Conservation (phyloP, 2,113 vertebrate genomes). For the Arvicanthis niloticus region DNA sequence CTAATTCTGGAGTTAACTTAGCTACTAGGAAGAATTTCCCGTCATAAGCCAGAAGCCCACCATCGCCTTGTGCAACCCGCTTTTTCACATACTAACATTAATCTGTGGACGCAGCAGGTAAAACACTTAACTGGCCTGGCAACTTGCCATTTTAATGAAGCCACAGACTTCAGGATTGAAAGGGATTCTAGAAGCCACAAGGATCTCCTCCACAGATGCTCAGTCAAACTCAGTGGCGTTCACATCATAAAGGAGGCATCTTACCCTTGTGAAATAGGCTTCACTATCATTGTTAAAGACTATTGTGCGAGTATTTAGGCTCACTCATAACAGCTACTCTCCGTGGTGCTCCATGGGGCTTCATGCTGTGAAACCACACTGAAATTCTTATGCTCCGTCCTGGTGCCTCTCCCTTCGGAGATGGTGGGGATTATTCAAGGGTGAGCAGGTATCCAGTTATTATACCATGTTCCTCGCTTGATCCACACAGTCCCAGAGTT, state of each 20-base stretch:
- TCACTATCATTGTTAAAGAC: background rate
- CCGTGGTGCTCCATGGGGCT: background rate
- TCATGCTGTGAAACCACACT: background rate
- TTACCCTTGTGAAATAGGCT: background rate
- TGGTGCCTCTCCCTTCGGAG: background rate
- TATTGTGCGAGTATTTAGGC: background rate
- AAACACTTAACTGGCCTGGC: background rate
- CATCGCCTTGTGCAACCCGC: background rate
- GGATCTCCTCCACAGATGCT: background rate
- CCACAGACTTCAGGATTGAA: background rate
- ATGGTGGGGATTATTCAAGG: background rate
- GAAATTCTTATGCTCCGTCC: background rate
- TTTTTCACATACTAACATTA: background rate
- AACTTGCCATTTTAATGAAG: conserved; percentile 16
- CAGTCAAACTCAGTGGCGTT: background rate
- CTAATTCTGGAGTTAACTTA: background rate
- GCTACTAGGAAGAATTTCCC: background rate
- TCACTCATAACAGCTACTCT: background rate
- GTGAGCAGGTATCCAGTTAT: background rate
- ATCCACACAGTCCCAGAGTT: background rate
- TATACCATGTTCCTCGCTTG: background rate
- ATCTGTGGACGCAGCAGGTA: background rate
- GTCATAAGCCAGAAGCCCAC: background rate
- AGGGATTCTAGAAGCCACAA: background rate
- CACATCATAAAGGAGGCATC: background rate